phyloP scores from a whole-genome alignment of 2,113 vertebrate species.

The Cinclus cinclus region DNA sequence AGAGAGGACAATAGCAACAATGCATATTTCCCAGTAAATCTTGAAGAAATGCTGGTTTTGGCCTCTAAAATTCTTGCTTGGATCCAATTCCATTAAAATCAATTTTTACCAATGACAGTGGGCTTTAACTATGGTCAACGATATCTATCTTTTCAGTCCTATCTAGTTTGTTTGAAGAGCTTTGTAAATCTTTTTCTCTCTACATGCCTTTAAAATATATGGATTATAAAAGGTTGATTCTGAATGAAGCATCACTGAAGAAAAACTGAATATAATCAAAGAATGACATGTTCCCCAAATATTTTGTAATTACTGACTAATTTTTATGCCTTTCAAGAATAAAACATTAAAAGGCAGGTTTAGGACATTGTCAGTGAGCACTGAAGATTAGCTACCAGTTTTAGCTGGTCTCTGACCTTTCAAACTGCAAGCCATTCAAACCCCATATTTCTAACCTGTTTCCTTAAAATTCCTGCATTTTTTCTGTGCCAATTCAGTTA shows the following conservation, averaged over 20 bases:
- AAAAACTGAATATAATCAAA: not conserved
- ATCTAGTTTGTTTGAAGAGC: not conserved
- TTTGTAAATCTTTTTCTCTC: not conserved
- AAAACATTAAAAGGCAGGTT: not conserved
- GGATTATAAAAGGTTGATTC: not conserved
- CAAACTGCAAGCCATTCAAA: not conserved
- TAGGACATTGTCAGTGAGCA: not conserved
- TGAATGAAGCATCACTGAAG: not conserved
- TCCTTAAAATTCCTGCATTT: not conserved
- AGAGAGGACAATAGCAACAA: not conserved
- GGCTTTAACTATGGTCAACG: not conserved
- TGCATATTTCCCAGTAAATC: not conserved
- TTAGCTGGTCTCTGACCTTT: not conserved
- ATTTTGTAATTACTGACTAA: not conserved
- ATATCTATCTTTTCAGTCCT: not conserved
- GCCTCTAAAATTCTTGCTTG: not conserved
- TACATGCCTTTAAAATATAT: not conserved
- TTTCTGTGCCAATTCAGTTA: not conserved
- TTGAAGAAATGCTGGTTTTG: not conserved
- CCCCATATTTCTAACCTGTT: not conserved
- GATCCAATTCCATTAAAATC: not conserved
- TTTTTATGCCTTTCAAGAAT: not conserved
- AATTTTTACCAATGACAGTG: not conserved
- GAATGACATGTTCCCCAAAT: not conserved
- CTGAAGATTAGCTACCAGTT: not conserved